phyloP scores from a whole-genome alignment of 2,888 invertebrate species.

The Hoplodrina ambigua region DNA sequence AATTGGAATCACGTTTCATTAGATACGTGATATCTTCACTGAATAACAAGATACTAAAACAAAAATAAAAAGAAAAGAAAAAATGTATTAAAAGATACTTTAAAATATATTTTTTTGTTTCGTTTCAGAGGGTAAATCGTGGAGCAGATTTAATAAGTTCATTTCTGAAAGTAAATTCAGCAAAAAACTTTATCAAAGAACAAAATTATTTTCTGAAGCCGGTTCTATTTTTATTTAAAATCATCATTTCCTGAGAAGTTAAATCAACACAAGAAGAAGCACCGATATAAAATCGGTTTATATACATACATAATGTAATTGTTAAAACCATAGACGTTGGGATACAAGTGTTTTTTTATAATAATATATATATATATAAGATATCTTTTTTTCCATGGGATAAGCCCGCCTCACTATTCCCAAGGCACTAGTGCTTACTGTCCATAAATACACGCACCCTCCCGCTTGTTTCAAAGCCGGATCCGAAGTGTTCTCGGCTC shows the following conservation, averaged over 20 bases:
- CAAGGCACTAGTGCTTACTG: background rate
- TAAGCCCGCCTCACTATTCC: no score
- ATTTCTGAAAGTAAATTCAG: background rate
- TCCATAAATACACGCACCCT: slow-evolving; percentile 1
- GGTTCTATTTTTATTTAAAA: background rate
- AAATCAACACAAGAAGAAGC: background rate
- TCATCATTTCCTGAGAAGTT: background rate
- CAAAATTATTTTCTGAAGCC: background rate
- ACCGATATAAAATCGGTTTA: background rate
- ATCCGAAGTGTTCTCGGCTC: slow-evolving; percentile 62
- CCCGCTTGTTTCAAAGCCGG: slow-evolving; percentile 51
- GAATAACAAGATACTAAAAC: background rate
- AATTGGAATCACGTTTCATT: no score
- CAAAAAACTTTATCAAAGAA: background rate
- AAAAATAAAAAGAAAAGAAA: no score
- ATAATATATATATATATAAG: no score
- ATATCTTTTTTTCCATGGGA: no score
- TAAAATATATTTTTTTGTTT: no score
- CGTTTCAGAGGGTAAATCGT: no score
- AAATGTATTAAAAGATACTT: no score
- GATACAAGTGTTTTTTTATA: no score
- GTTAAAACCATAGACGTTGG: background rate
- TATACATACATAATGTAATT: background rate
- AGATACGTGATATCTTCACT: no score
- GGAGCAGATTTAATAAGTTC: no score